Evolutionary conservation across 2,113 vertebrate genomes (phyloP), one percentile per base, ranked within the genome.

Genomic region (Vulpes lagopus): DNA sequence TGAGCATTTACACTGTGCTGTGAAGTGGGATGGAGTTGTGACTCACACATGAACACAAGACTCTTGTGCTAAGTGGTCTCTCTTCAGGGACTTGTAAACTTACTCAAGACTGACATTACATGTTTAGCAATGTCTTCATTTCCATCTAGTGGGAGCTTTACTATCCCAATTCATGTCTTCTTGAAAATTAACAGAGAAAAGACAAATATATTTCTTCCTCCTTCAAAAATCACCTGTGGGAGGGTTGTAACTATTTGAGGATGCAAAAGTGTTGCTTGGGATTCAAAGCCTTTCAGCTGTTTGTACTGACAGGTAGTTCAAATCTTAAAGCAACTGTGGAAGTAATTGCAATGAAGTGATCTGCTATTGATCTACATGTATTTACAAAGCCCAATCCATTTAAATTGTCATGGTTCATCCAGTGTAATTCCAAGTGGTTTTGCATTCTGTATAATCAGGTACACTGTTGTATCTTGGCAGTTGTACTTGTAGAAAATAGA

Each of bases 231-330:
- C n/a, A 43, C 49, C 81, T 6, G 11, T 55, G n/a, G 35, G 80
- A 35, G 14, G 9, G 3, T 57, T 67, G 8, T 38, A 64, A 53
- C 22, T 32, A 60, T 43, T 38, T 1, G 3, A 64, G 20, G 11
- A 49, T 73, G 17, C 38, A 23, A 15, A 65, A 49, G n/a, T 82
- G n/a, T 67, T 55, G 43, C 73, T 94, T 51, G 9, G 32, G 94
- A 96, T 92, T 74, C 62, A 82, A 60, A 71, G 55, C 43, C 94
- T 96, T 97, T 64, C 95, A 89, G 76, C 64, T 71, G 17, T 22
- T 67, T 89, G 69, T 62, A 78, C 0, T 0, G 74, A 92, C 86
- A 55, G 83, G 57, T 25, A 92, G 32, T 92, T 89, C 3, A 55
- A 23, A 78, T 71, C 85, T 93, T 88, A 95, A 95, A 89, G 69